Conservation (phyloP, 2,797 vertebrate genomes). For the Pangasius mekongensis region DNA sequence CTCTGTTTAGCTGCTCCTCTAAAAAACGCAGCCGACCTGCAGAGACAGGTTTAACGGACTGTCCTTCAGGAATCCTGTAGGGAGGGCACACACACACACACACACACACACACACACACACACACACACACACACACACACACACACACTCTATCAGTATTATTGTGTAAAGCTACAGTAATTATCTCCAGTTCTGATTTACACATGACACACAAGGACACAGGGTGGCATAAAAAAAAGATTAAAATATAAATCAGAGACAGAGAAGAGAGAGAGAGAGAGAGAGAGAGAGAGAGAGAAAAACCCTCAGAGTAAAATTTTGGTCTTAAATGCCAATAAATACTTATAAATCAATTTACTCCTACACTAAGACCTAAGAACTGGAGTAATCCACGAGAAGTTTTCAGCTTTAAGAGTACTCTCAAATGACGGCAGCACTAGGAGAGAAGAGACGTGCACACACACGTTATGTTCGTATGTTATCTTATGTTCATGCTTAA, state of each 20-base stretch:
- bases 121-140: not conserved
- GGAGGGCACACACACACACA: not conserved
- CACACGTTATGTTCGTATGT: not conserved
- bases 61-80: slow-evolving; percentile 93
- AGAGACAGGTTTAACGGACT: slow-evolving; percentile 85
- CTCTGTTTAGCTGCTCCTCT: slow-evolving; percentile 93
- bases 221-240: not conserved
- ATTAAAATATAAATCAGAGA: not conserved
- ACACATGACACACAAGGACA: slow-evolving; percentile 9
- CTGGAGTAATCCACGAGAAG: not conserved
- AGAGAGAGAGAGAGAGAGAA: not conserved
- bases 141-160: not conserved
- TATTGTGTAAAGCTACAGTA: not conserved
- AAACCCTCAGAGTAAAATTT: not conserved
- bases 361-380: not conserved
- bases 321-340: not conserved
- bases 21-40: slow-evolving; percentile 88
- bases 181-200: slow-evolving; percentile 20
- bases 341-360: not conserved
- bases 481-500: not conserved
- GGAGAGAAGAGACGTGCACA: not conserved
- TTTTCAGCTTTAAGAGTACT: not conserved
- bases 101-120: not conserved
- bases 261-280: not conserved
- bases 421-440: no score